Evolutionary conservation across 2,113 vertebrate species (phyloP).

Genomic region (Athene cunicularia): DNA sequence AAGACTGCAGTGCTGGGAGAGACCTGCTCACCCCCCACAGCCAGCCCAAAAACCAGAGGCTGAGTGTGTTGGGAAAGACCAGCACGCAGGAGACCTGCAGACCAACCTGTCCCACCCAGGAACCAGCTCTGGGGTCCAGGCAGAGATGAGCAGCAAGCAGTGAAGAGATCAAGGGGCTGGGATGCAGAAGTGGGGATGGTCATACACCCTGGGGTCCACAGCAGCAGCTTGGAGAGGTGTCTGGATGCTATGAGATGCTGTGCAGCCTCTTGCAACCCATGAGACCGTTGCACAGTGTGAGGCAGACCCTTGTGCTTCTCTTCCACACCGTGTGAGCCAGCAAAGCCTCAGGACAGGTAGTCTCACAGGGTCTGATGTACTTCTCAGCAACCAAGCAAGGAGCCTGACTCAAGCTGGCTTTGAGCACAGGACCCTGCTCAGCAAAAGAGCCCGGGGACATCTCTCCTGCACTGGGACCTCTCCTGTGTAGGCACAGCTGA

Average conservation of each 20-base stretch:
- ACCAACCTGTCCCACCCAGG: not conserved
- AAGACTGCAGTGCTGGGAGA: not conserved
- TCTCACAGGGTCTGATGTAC: not conserved
- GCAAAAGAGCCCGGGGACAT: not conserved
- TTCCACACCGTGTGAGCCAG: not conserved
- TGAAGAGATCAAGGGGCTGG: not conserved
- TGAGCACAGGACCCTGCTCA: not conserved
- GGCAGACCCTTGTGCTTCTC: not conserved
- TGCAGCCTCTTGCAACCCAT: not conserved
- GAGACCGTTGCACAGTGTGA: not conserved
- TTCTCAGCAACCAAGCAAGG: not conserved
- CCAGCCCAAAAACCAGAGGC: not conserved
- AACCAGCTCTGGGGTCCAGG: not conserved
- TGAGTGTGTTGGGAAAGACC: not conserved
- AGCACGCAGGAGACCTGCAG: not conserved
- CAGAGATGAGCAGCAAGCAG: not conserved
- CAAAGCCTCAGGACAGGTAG: not conserved
- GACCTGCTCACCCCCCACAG: not conserved
- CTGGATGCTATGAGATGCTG: not conserved
- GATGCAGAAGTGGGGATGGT: not conserved
- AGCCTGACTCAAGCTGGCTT: not conserved
- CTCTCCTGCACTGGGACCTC: not conserved
- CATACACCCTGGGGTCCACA: rapidly evolving
- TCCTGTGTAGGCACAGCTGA: not conserved
- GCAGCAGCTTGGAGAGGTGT: not conserved